These are phyloP conservation scores for Malacoctenus gilli DNA, from an alignment of 2,797 vertebrate species.

Conservation along the genomic window DNA sequence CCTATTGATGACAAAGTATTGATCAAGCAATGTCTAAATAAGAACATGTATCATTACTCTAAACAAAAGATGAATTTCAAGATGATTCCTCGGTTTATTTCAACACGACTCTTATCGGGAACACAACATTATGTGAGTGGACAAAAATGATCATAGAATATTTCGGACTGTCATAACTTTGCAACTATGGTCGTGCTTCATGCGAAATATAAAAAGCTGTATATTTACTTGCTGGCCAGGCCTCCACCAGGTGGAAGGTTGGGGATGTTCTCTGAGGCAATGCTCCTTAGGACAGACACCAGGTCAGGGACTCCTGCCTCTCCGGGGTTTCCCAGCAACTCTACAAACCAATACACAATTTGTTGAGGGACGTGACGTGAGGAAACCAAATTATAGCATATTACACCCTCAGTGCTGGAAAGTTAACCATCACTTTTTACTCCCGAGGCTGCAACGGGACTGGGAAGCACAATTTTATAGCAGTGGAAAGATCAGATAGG, in stretches of 20 bases:
- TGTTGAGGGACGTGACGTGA: constrained; percentile 1
- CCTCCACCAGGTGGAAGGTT: constrained; percentile 98
- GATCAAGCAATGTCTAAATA: too few species aligned
- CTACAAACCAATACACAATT: constrained; percentile 63
- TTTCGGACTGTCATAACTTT: too few species aligned
- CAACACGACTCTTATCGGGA: too few species aligned
- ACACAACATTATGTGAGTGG: too few species aligned
- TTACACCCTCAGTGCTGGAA: background rate
- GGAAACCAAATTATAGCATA: background rate
- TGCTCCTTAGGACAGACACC: constrained; percentile 94
- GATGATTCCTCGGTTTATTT: too few species aligned
- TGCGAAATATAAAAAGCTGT: too few species aligned
- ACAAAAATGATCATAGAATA: too few species aligned
- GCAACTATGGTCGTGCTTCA: too few species aligned
- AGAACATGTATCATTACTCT: too few species aligned
- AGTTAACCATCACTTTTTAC: constrained; percentile 1
- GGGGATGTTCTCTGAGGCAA: constrained; percentile 95
- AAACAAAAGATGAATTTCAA: too few species aligned
- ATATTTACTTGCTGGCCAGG: constrained; percentile 97
- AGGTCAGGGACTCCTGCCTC: constrained; percentile 95
- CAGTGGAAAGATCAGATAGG: constrained; percentile 19
- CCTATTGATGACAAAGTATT: too few species aligned
- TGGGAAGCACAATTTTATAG: background rate
- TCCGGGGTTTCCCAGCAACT: constrained; percentile 92
- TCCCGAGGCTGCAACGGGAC: background rate